Base-by-base conservation (phyloP, 2,113 vertebrate species). In the Aramus guarauna region DNA sequence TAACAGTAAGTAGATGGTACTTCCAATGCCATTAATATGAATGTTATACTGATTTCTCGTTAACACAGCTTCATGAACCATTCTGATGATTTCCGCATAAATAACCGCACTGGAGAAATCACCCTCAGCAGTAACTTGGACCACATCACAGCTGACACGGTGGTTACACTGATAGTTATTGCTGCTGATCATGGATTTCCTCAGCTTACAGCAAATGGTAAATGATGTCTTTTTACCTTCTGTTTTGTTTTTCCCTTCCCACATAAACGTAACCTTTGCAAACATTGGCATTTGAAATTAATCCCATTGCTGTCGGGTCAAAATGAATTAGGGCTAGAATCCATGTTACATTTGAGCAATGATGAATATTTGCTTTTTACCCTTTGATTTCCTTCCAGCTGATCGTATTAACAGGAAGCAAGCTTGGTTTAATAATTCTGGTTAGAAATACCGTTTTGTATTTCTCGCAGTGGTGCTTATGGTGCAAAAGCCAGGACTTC, bases 141-240 rank as follows among this genome's bases (percentile, higher is more conserved):
- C 26, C 62, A 95, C 34, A 15, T 98, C 85, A 98, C 78, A 50
- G 80, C 97, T 12, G 98, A 98, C 90, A 97, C 88, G 9, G 11
- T 59, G 7, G 39, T 98, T 45, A 59, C 69, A 15, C 95, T 98
- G 72, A 96, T 68, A 24, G 98, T 97, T 41, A 55, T 94, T 88
- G 98, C 98, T 8, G 43, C 86, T 77, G 98, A 99, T 88, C 95
- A 98, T 8, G 98, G 98, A 59, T 48, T 30, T 47, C 97, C 98
- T 78, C 94, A 97, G 18, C 96, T 97, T 13, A 90, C 92, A 89
- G 96, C 97, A 63, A 98, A 96, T 64, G 98, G 98, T 99, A 87
- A 97, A 41, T 59, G 22, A 64, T 34, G 26, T 34, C 47, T 67
- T 88, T 73, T 63, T 59, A 53, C 20, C 9, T 34, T 30, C 9